Conservation (phyloP, 2,113 vertebrate genomes). For the Aegotheles bennettii region DNA sequence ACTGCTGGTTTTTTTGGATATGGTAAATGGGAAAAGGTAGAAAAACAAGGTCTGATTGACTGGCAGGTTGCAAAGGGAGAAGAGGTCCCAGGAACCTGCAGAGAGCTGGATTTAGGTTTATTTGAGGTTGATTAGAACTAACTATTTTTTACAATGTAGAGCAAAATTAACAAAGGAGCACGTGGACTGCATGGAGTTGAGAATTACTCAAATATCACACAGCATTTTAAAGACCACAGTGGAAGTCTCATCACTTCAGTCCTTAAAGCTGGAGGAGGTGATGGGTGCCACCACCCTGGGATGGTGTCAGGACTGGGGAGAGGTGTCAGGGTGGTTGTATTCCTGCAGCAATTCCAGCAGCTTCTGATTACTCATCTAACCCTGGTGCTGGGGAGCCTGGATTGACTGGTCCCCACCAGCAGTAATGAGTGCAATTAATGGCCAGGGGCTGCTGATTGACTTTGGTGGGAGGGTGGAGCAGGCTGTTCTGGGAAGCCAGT, state of each 20-base stretch:
- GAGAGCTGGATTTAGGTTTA: neutral
- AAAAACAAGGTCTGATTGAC: neutral
- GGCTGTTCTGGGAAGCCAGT: neutral
- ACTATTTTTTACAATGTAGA: neutral
- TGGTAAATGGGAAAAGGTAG: rapidly evolving
- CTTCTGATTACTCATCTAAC: neutral
- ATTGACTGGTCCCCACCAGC: neutral
- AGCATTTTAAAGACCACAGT: neutral
- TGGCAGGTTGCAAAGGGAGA: neutral
- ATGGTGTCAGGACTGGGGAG: neutral
- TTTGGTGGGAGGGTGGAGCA: neutral
- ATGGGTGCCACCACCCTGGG: neutral
- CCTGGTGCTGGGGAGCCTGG: neutral
- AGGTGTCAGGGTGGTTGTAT: too few species aligned
- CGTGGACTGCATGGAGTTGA: neutral
- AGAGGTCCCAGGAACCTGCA: neutral
- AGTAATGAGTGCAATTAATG: neutral
- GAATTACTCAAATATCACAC: too few species aligned
- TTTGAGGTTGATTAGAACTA: neutral
- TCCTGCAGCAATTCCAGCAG: neutral
- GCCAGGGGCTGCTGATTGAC: neutral
- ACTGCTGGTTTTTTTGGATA: neutral
- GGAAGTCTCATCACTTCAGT: rapidly evolving
- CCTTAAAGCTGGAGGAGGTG: neutral
- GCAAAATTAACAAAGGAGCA: neutral